These are phyloP conservation scores for Drymodes brunneopygia DNA, from an alignment of 2,113 vertebrate genomes.

Conservation along the genomic window DNA sequence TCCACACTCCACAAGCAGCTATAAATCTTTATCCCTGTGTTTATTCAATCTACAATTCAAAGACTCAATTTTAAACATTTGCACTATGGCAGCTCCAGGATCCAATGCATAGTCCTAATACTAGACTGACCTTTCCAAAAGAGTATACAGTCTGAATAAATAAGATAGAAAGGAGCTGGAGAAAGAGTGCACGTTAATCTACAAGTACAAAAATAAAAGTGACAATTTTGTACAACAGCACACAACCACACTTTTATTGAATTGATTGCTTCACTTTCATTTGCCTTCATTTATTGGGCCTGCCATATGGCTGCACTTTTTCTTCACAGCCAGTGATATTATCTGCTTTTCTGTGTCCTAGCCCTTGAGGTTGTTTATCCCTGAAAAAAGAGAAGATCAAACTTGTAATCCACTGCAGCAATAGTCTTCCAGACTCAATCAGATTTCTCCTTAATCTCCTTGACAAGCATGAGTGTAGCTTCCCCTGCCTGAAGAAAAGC, in stretches of 20 bases:
- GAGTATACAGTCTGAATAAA: slow-evolving; percentile 19
- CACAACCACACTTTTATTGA: background rate
- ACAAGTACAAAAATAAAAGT: background rate
- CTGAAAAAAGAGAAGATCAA: slow-evolving; percentile 50
- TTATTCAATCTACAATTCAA: slow-evolving; percentile 14
- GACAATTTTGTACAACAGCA: background rate
- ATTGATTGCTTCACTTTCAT: background rate
- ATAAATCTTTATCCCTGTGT: background rate
- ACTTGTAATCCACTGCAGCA: slow-evolving; percentile 65
- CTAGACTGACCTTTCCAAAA: background rate
- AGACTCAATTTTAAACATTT: background rate
- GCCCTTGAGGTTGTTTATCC: slow-evolving; percentile 59
- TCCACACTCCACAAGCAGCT: background rate
- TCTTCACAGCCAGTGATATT: slow-evolving; percentile 13
- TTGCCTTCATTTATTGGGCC: slow-evolving; percentile 23
- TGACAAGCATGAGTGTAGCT: slow-evolving; percentile 46
- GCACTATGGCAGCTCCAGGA: background rate
- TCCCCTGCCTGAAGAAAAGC: slow-evolving; percentile 31
- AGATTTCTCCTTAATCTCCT: slow-evolving; percentile 62
- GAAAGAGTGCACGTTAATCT: background rate
- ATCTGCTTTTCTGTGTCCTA: slow-evolving; percentile 49
- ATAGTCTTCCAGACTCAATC: slow-evolving; percentile 55
- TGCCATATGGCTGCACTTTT: slow-evolving; percentile 21
- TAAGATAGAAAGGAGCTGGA: background rate
- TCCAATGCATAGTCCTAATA: background rate